A percentile compares a stretch with the other conserved stretches of the same genome.
These are phyloP conservation scores for Drosophila tanythrix DNA, from an alignment of 2,888 invertebrate genomes.

Conservation along the genomic window DNA sequence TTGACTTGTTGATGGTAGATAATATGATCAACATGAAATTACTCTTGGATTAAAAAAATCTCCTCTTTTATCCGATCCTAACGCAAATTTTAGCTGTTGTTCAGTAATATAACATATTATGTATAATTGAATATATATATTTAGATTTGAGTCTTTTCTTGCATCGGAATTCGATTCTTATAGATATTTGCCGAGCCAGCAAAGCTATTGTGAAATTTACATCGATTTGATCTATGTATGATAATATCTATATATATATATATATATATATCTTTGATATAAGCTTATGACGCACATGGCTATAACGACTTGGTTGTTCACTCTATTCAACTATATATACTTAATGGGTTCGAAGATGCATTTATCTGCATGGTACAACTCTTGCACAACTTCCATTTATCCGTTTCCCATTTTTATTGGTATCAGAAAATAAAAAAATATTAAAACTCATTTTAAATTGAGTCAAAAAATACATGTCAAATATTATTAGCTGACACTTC, in stretches of 20 bases:
- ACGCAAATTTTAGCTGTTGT: background rate
- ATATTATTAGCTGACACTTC: slow-evolving; percentile 7
- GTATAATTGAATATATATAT: background rate
- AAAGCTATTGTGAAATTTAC: background rate
- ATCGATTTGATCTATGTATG: too few relatives aligned
- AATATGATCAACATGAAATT: background rate
- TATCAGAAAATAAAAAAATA: too few relatives aligned
- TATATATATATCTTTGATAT: too few relatives aligned
- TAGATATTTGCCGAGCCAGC: background rate
- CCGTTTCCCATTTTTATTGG: too few relatives aligned
- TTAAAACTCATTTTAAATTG: background rate
- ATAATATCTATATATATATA: too few relatives aligned
- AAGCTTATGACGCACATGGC: too few relatives aligned
- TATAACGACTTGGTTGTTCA: background rate
- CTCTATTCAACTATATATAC: background rate
- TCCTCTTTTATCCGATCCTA: background rate
- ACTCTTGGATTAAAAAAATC: background rate
- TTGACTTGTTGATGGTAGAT: rapidly evolving
- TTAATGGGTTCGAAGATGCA: background rate
- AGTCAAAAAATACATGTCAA: background rate
- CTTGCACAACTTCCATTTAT: background rate
- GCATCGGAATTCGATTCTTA: background rate
- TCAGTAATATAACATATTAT: background rate
- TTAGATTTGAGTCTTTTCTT: background rate
- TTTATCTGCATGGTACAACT: background rate